Base-by-base conservation (phyloP, 1,140 invertebrate genomes). In the Lycorma delicatula region DNA sequence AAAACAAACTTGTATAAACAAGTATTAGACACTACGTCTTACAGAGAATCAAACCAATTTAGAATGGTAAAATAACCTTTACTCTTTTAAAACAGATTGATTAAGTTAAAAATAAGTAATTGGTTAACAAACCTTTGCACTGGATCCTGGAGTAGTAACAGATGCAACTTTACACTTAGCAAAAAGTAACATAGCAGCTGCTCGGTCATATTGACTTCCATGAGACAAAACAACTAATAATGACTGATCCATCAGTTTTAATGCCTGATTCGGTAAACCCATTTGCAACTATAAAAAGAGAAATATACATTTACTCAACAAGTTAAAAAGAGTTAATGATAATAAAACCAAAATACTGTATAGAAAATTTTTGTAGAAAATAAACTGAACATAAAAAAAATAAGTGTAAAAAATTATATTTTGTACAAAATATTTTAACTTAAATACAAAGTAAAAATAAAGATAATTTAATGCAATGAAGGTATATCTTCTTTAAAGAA, bases 161-260 rank as follows among this genome's bases (percentile, higher is more conserved):
- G n/a, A 26, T 25, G 36, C 16, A 26, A 66, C 54, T 58, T 59
- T 58, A 50, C 61, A 66, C 58, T 71, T 70, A 12, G 69, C 70
- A 69, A 78, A 62, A n/a, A 75, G 71, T 52, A 73, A 75, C 67
- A 73, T 71, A 59, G 55, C 82, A 71, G 84, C 80, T 1, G 81
- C 87, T 60, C 83, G 79, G 67, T 93, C 89, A 63, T 82, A 89
- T n/a, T 80, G 74, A n/a, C 83, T 84, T 1, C 89, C 89, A 64
- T 93, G 84, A 13, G 86, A 81, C 63, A 91, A 77, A 38, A 93
- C 81, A 38, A 79, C 75, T 0, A 84, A 77, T 63, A 91, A 79
- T 27, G 81, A 79, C 62, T 80, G 79, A 55, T 87, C 79, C 0
- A 90, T 77, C 1, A 89, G 71, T 41, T 77, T 73, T 20, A 89